Evolutionary conservation across 1,140 invertebrate genomes (phyloP).

Genomic region (Scaptomyza montana): DNA sequence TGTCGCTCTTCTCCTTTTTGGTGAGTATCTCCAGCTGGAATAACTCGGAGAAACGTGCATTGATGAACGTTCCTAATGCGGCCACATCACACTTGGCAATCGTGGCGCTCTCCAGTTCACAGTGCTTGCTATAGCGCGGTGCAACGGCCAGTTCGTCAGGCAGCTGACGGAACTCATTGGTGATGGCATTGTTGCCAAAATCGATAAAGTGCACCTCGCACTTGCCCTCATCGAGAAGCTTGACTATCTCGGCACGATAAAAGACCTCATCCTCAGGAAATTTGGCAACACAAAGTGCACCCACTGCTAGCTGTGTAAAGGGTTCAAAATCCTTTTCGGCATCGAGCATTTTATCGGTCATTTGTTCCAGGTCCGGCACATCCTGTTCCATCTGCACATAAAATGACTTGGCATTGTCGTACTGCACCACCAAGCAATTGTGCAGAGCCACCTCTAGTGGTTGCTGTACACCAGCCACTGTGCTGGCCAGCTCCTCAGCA

Average conservation of each 20-base stretch:
- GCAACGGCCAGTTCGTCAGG: slow-evolving; percentile 86
- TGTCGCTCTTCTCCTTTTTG: slow-evolving; percentile 48
- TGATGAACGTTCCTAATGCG: slow-evolving; percentile 84
- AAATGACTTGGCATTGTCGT: slow-evolving; percentile 86
- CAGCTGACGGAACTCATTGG: slow-evolving; percentile 86
- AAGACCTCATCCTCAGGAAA: slow-evolving; percentile 87
- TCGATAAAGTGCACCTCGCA: slow-evolving; percentile 89
- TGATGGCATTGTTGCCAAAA: slow-evolving; percentile 89
- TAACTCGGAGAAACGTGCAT: slow-evolving; percentile 74
- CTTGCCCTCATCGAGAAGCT: slow-evolving; percentile 61
- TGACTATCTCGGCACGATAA: slow-evolving; percentile 86
- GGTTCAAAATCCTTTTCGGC: slow-evolving; percentile 85
- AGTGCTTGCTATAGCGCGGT: slow-evolving; percentile 86
- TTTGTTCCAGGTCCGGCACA: slow-evolving; percentile 85
- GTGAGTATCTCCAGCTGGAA: slow-evolving; percentile 81
- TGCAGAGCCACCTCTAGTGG: slow-evolving; percentile 62
- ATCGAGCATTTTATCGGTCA: slow-evolving; percentile 85
- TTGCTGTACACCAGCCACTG: slow-evolving; percentile 62
- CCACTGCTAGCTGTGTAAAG: slow-evolving; percentile 84
- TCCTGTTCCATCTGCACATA: slow-evolving; percentile 87
- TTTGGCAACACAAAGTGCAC: slow-evolving; percentile 87
- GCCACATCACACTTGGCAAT: slow-evolving; percentile 63
- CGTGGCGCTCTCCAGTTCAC: slow-evolving; percentile 86
- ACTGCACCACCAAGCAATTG: slow-evolving; percentile 85
- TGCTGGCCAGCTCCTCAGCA: slow-evolving; percentile 63